Percentiles rank a stretch among this genome's conserved stretches.
Conservation (phyloP, 2,113 vertebrate genomes). For the Sylvia atricapilla region DNA sequence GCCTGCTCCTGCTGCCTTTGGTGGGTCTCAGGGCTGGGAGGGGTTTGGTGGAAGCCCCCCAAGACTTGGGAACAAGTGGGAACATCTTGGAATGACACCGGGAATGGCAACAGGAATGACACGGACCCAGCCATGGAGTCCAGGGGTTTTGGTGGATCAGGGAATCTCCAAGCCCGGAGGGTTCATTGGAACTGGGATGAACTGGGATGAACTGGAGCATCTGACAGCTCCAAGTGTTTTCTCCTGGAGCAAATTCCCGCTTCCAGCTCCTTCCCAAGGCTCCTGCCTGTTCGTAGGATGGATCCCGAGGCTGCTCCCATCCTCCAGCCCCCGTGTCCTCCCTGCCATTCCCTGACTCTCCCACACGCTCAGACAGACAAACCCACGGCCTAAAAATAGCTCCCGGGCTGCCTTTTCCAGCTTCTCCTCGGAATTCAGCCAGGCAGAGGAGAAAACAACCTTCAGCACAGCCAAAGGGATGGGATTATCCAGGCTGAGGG, state of each 20-base stretch:
- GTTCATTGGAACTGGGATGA: not conserved
- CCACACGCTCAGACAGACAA: not conserved
- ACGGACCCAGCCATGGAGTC: not conserved
- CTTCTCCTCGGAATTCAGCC: not conserved
- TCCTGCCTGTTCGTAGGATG: not conserved
- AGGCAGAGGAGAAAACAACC: constrained; percentile 56
- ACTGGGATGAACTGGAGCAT: not conserved
- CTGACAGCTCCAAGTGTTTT: not conserved
- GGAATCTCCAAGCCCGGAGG: not conserved
- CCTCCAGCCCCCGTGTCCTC: not conserved
- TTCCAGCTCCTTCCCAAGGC: not conserved
- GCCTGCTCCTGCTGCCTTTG: not conserved
- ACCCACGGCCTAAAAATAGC: constrained; percentile 37
- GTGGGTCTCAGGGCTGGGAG: not conserved
- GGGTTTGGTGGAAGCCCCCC: not conserved
- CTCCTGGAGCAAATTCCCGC: not conserved
- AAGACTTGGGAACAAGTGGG: not conserved
- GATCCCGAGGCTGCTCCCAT: not conserved
- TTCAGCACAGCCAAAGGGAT: not conserved
- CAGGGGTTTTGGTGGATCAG: not conserved
- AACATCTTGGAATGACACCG: not conserved
- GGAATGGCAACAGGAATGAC: not conserved
- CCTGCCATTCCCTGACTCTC: not conserved
- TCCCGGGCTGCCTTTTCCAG: not conserved
- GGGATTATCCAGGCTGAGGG: not conserved